A percentile compares a stretch with the other conserved stretches of the same genome.
phyloP scores from a whole-genome alignment of 2,888 invertebrate species.

The Cephus nigrinus region DNA sequence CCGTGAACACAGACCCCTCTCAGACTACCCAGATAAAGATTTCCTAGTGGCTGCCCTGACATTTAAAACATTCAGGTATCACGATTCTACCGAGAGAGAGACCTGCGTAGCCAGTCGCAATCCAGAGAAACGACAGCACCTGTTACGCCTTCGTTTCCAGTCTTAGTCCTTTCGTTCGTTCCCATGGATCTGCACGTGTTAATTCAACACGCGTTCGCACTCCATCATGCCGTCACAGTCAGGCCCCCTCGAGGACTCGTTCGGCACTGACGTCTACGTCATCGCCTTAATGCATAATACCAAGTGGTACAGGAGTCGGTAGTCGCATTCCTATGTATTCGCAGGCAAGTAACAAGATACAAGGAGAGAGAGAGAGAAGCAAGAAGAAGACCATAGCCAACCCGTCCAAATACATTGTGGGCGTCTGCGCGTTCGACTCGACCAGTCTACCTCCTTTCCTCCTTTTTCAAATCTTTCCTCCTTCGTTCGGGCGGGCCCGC shows the following conservation, averaged over 20 bases:
- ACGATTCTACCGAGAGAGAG: neutral
- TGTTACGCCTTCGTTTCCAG: constrained; percentile 56
- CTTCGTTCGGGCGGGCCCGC: constrained; percentile 7
- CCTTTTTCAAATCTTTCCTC: constrained; percentile 7
- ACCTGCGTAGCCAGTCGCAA: neutral
- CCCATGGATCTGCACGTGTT: constrained; percentile 63
- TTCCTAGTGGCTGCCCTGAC: neutral
- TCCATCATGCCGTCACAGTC: constrained; percentile 36
- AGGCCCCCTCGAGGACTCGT: constrained; percentile 65
- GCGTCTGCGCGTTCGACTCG: neutral
- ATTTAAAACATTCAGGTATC: neutral
- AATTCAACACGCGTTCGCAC: constrained; percentile 49
- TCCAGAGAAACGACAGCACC: neutral
- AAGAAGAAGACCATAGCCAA: neutral
- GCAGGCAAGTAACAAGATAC: constrained; percentile 45
- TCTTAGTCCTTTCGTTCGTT: constrained; percentile 61
- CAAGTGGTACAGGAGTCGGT: constrained; percentile 10
- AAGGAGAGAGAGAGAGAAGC: neutral
- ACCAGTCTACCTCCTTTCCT: neutral
- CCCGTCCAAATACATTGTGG: neutral
- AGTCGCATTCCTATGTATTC: constrained; percentile 41
- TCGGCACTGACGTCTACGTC: constrained; percentile 67
- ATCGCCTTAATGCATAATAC: constrained; percentile 35
- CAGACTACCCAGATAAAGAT: too few species aligned
- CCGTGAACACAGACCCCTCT: too few species aligned